Evolutionary conservation across 2,888 invertebrate species (phyloP), one percentile per base, ranked within the genome.

Genomic region (Polyommatus icarus): DNA sequence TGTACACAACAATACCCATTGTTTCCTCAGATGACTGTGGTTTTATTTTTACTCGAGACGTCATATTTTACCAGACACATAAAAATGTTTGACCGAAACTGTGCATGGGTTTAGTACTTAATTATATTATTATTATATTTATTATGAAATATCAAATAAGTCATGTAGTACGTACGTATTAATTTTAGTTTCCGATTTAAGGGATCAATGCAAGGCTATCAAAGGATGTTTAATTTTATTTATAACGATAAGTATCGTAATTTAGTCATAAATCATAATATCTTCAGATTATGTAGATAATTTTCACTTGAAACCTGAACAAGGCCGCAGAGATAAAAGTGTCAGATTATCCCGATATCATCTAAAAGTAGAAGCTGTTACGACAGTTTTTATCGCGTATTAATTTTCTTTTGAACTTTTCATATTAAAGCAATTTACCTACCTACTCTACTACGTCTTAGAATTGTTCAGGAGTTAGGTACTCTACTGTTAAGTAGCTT

Each of bases 301-400:
- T 72, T 72, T 32, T 71, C 71, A 71, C 40, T 67, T 40, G 15
- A 40, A 72, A 40, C 20, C 40, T 72, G 10, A 40, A 36, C 72
- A 72, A 72, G 72, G 72, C n/a, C 72, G 8, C 36, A 1, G 10
- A 72, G 72, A 72, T 72, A 40, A 72, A 18, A 40, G 15, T 32
- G 71, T 36, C 32, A 72, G 72, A 72, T 72, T 20, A 72, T 72
- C 18, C 1, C 29, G 67, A 67, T 67, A 67, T 10, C 20, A 40
- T 40, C n/a, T 72, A 8, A 7, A n/a, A 72, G 72, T 72, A 20
- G 72, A 40, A 32, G 32, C 71, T 29, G 0, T 71, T n/a, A 18
- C 7, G 18, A 71, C 36, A 71, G n/a, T 40, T 40, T 67, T 20
- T 40, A 72, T 40, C 40, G 40, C 36, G 32, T 8, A 59, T 20